phyloP scores from a whole-genome alignment of 2,113 vertebrate species.

The Typhlomys cinereus region DNA sequence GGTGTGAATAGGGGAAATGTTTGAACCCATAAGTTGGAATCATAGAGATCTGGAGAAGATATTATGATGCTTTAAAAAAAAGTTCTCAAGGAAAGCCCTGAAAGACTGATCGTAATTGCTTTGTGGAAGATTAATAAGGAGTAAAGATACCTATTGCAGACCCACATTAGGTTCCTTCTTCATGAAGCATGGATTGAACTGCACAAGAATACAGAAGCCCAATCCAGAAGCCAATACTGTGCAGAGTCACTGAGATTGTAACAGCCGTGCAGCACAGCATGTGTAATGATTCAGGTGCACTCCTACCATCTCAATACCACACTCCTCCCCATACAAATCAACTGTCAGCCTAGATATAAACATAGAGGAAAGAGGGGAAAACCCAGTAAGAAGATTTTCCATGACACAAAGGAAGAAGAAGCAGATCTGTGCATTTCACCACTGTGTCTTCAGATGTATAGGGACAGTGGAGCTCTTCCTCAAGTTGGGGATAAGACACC shows the following conservation, averaged over 20 bases:
- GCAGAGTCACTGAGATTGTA: neutral
- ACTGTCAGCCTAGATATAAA: neutral
- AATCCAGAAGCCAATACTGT: neutral
- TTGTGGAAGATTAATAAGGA: conserved; percentile 15
- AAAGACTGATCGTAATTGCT: neutral
- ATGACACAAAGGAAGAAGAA: neutral
- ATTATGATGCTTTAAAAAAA: too few relatives aligned
- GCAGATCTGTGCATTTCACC: neutral
- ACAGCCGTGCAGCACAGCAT: neutral
- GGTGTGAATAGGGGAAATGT: neutral
- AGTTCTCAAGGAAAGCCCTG: neutral
- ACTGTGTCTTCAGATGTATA: neutral
- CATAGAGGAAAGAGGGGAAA: neutral
- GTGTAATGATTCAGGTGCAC: neutral
- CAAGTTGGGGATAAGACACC: neutral
- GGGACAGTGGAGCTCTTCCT: neutral
- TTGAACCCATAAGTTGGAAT: neutral
- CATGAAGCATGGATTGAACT: neutral
- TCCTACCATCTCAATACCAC: too few relatives aligned
- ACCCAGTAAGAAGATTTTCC: neutral
- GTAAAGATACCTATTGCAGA: neutral
- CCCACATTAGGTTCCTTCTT: neutral
- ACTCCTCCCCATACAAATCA: neutral
- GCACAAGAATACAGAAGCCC: conserved; percentile 19
- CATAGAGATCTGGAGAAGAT: neutral